Base-by-base conservation (phyloP, 37 sponge, comb jelly and placozoan genomes). In the Beroe forskalii region DNA sequence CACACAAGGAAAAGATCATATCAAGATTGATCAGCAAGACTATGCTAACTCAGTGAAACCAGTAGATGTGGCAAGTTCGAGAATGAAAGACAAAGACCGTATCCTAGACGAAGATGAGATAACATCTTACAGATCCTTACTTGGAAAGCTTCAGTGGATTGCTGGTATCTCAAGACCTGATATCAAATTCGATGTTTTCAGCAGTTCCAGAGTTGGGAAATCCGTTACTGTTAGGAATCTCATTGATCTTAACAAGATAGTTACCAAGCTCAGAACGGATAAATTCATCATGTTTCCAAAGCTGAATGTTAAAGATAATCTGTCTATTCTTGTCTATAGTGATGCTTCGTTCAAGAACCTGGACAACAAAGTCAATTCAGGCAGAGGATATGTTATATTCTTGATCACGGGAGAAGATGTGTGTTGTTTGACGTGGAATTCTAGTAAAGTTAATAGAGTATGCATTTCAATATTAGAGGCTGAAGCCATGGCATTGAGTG, bases 81-180 rank as follows among this genome's bases (percentile, higher is more conserved):
- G 72, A 35, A 28, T 2, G 17, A 9, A 4, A 8, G 37, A 69
- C 6, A 69, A 17, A 35, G 19, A 36, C 4, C 1, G 37, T 20
- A 2, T 8, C 1, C 32, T 69, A 36, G 32, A 32, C 12, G 35
- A 32, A 19, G 72, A 69, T 4, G 72, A 69, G 19, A 69, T 6
- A 37, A 69, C 72, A 35, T 3, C 1, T 0, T 69, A 69, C 32
- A 2, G 24, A 19, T 69, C 72, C 24, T 69, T 69, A 32, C 38
- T 69, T 1, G 72, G 72, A 25, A 69, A 69, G 19, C 38, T 69
- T 6, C 32, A 32, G 3, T 69, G 72, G 72, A 32, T 69, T 2
- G 25, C 72, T 32, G 24, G 32, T 37, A 69, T 69, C 1, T 32
- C 72, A 20, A 69, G 72, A 69, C 72, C 72, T 33, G 72, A 69